Evolutionary conservation across 2,888 invertebrate species (phyloP).

Genomic region (Plebejus argus): DNA sequence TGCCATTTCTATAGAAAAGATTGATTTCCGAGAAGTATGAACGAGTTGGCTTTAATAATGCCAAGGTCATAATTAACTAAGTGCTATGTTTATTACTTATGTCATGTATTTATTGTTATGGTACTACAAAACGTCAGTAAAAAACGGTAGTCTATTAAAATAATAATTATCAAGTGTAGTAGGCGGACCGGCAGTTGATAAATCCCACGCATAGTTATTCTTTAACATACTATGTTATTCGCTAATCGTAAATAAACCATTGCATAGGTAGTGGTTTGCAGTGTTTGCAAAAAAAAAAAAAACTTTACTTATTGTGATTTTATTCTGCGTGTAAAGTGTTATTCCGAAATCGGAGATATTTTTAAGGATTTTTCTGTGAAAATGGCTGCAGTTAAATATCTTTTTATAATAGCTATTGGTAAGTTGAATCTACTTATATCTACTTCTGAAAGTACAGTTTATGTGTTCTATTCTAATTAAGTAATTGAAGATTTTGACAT

Average conservation of each 20-base stretch:
- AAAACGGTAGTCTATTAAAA: not conserved
- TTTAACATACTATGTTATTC: not conserved
- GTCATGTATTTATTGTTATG: not conserved
- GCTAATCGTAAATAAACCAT: constrained; percentile 17
- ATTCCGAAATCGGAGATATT: not conserved
- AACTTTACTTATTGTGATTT: not conserved
- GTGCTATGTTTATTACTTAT: not conserved
- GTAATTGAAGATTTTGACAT: too few relatives aligned
- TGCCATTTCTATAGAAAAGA: not conserved
- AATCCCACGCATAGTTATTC: constrained; percentile 7
- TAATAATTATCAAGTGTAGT: constrained; percentile 19
- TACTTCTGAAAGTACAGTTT: not conserved
- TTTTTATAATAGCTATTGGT: not conserved
- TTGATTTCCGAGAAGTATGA: not conserved
- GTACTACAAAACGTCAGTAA: not conserved
- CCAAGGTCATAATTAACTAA: not conserved
- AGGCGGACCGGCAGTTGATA: constrained; percentile 23
- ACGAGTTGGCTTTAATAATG: not conserved
- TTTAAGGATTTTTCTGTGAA: not conserved
- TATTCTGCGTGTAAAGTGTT: not conserved
- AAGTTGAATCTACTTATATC: constrained; percentile 17
- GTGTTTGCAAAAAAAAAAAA: not conserved
- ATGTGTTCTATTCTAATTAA: too few relatives aligned
- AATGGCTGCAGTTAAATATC: not conserved
- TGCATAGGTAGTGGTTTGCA: constrained; percentile 40